Conservation (phyloP, 2,797 vertebrate genomes). For the Xenops minutus region DNA sequence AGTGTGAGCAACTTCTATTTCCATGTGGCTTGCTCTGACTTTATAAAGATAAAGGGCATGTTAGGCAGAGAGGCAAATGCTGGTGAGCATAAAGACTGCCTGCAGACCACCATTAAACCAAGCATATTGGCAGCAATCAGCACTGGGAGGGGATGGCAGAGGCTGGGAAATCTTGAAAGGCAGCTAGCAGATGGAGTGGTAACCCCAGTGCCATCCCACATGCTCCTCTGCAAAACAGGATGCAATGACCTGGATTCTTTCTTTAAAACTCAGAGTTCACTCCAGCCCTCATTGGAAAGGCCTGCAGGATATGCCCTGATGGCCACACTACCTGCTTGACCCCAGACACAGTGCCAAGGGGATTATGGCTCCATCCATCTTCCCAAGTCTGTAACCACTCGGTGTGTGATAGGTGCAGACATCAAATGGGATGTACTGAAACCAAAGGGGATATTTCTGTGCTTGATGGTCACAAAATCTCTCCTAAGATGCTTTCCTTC, state of each 20-base stretch:
- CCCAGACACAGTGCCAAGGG: accelerated
- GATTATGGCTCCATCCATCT: not conserved
- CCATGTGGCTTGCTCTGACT: not conserved
- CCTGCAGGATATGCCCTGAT: not conserved
- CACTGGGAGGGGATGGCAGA: not conserved
- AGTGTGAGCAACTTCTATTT: not conserved
- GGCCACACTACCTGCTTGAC: accelerated
- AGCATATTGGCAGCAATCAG: accelerated
- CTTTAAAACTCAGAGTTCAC: not conserved
- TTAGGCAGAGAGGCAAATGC: not conserved
- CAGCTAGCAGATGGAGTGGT: not conserved
- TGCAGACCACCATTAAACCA: not conserved
- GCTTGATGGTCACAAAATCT: accelerated
- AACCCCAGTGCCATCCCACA: not conserved
- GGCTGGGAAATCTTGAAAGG: not conserved
- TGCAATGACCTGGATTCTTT: not conserved
- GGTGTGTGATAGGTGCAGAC: not conserved
- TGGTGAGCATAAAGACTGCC: not conserved
- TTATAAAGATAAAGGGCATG: accelerated
- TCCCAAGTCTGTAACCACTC: not conserved
- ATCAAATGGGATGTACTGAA: not conserved
- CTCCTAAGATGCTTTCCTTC: not conserved
- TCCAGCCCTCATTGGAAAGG: accelerated
- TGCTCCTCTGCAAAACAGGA: not conserved
- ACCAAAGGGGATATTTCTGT: not conserved